phyloP scores from a whole-genome alignment of 2,888 invertebrate species.

The Cremastinae sp. region DNA sequence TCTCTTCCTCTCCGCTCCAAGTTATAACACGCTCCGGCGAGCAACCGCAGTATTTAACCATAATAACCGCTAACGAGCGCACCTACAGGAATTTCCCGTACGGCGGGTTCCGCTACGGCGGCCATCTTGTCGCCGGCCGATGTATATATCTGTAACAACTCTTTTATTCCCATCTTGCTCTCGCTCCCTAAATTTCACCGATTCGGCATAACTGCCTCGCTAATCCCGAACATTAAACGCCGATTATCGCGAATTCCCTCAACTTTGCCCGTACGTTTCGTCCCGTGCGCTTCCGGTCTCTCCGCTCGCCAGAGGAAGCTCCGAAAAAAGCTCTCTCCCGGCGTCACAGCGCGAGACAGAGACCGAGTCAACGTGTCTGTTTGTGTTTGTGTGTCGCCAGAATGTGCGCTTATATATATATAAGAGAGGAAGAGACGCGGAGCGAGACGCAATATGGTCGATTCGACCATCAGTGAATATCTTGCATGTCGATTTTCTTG shows the following conservation, averaged over 20 bases:
- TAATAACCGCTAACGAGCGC: constrained; percentile 74
- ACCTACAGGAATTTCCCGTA: constrained; percentile 66
- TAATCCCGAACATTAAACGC: constrained; percentile 72
- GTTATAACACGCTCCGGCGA: constrained; percentile 39
- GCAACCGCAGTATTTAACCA: constrained; percentile 70
- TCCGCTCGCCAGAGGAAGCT: too few relatives aligned
- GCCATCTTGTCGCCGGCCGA: constrained; percentile 27
- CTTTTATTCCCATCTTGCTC: not conserved
- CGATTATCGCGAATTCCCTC: constrained; percentile 66
- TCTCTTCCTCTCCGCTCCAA: constrained; percentile 10
- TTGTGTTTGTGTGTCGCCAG: too few relatives aligned
- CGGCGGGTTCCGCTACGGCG: constrained; percentile 68
- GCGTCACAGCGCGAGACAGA: too few relatives aligned
- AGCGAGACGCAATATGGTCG: constrained; percentile 15
- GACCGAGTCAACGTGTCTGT: constrained; percentile 14
- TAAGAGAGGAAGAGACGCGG: constrained; percentile 13
- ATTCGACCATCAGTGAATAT: constrained; percentile 16
- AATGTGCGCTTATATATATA: too few relatives aligned
- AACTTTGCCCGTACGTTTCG: not conserved
- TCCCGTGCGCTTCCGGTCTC: not conserved
- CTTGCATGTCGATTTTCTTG: constrained; percentile 24
- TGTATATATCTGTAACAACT: not conserved
- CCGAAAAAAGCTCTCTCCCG: too few relatives aligned
- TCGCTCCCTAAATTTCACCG: constrained; percentile 32
- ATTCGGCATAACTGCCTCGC: constrained; percentile 69